Conservation (phyloP, 2,113 vertebrate genomes). For the Bufo gargarizans region DNA sequence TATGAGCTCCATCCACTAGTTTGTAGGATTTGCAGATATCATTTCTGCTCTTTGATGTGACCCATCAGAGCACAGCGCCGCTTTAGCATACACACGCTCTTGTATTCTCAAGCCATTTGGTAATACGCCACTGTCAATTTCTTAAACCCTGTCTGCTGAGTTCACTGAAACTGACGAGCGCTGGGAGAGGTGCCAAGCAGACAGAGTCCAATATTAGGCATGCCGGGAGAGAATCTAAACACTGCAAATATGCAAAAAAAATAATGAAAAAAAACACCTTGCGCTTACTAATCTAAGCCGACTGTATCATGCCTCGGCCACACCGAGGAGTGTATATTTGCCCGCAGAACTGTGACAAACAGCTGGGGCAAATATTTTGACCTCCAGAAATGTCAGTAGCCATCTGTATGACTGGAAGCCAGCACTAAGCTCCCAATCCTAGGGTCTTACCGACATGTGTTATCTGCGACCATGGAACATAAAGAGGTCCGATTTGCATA, state of each 20-base stretch:
- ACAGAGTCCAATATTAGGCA: conserved; percentile 1
- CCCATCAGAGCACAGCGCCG: background rate
- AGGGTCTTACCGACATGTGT: background rate
- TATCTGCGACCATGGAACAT: background rate
- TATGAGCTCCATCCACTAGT: too few species aligned
- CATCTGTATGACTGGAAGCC: conserved; percentile 3
- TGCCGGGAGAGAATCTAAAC: conserved; percentile 19
- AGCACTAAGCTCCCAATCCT: background rate
- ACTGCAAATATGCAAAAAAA: conserved; percentile 11
- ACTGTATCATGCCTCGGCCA: background rate
- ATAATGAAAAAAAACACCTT: background rate
- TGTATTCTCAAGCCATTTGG: conserved; percentile 24
- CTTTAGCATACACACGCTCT: background rate
- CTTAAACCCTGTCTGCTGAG: conserved; percentile 31
- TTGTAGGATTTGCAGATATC: background rate
- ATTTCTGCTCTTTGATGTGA: background rate
- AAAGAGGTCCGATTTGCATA: background rate
- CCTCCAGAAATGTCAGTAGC: conserved; percentile 5
- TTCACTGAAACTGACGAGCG: conserved; percentile 39
- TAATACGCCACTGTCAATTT: conserved; percentile 28
- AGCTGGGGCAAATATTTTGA: conserved; percentile 32
- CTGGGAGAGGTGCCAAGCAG: conserved; percentile 38
- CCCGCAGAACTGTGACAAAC: background rate
- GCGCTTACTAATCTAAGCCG: conserved; percentile 25
- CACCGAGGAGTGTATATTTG: background rate